Percentiles rank a stretch among this genome's conserved stretches.
Evolutionary conservation across 2,797 vertebrate genomes (phyloP).

Genomic region (Anguilla megastoma): DNA sequence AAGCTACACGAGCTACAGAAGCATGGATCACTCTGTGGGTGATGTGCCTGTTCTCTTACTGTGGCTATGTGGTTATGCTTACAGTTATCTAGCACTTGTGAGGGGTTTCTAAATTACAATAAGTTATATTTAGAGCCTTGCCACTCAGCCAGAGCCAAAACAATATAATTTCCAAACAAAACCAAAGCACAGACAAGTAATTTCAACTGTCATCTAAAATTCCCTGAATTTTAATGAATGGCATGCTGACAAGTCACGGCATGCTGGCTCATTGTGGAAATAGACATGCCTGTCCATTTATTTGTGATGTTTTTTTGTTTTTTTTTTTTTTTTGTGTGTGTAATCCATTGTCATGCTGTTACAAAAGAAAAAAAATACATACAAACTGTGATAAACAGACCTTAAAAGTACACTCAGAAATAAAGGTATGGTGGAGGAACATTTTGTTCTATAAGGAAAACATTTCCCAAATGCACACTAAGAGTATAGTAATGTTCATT

Average conservation of each 20-base stretch:
- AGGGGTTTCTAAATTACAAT: neutral
- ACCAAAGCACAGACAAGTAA: constrained; percentile 24
- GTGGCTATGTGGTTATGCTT: neutral
- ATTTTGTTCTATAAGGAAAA: no score
- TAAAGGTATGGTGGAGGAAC: no score
- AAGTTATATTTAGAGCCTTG: neutral
- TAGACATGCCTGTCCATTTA: no score
- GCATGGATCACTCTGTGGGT: neutral
- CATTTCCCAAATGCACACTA: no score
- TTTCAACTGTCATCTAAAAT: constrained; percentile 17
- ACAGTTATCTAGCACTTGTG: neutral
- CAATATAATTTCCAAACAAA: constrained; percentile 14
- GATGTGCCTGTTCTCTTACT: neutral
- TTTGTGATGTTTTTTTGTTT: no score
- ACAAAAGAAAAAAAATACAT: no score
- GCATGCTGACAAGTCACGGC: constrained; percentile 27
- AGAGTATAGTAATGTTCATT: no score
- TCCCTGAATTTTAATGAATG: constrained; percentile 38
- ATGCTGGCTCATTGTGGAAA: neutral
- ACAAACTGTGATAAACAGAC: no score
- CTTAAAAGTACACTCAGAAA: no score
- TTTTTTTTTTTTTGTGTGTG: no score
- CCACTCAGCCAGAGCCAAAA: neutral
- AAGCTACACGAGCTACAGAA: no score
- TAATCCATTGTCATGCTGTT: no score